phyloP scores from a whole-genome alignment of 2,113 vertebrate species.

The Parus major region DNA sequence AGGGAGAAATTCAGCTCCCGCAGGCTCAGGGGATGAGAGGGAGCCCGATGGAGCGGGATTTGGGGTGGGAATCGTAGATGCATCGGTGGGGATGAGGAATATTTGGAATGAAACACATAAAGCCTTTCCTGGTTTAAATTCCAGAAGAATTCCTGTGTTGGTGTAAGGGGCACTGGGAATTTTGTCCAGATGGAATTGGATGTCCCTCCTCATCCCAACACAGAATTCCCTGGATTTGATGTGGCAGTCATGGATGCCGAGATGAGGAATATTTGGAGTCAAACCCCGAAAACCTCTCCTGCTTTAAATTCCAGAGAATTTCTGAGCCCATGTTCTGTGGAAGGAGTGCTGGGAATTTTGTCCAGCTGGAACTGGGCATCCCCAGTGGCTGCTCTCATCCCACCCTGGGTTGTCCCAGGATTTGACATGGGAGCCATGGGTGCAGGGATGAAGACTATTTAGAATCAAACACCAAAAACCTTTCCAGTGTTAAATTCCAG shows the following conservation, averaged over 20 bases:
- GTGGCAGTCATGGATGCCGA: background rate
- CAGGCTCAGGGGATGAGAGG: fast-evolving
- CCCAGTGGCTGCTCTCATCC: fast-evolving
- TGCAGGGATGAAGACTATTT: background rate
- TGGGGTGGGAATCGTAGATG: background rate
- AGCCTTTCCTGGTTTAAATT: background rate
- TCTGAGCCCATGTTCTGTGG: fast-evolving
- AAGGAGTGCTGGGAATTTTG: fast-evolving
- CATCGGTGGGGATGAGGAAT: fast-evolving
- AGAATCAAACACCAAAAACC: background rate
- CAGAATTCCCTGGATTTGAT: background rate
- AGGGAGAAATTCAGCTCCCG: fast-evolving
- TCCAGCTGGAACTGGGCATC: fast-evolving
- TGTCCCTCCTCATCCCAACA: fast-evolving
- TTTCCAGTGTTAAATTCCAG: background rate
- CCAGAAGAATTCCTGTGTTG: too few species aligned
- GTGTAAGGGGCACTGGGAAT: background rate
- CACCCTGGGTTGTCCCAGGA: background rate
- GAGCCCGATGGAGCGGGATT: fast-evolving
- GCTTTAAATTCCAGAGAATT: background rate
- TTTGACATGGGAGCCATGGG: background rate
- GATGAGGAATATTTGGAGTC: fast-evolving
- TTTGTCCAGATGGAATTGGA: fast-evolving
- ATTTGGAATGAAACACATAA: fast-evolving
- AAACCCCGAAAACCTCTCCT: background rate